Percentiles rank a stretch among this genome's conserved stretches.
These are phyloP conservation scores for Dryas iulia DNA, from an alignment of 1,140 invertebrate genomes.

Conservation along the genomic window DNA sequence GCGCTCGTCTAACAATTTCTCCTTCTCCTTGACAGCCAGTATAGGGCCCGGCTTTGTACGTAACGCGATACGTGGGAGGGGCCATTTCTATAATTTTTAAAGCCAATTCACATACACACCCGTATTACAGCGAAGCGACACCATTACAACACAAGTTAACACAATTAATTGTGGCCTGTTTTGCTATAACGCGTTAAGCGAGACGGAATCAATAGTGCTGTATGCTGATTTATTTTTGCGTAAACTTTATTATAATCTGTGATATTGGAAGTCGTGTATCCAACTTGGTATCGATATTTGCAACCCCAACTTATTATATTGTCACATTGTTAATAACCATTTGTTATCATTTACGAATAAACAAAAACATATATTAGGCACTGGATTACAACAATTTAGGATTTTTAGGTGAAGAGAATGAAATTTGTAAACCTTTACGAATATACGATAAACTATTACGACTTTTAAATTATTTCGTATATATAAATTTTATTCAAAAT, in stretches of 20 bases:
- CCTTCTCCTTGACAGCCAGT: conserved; percentile 91
- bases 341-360: conserved; percentile 17
- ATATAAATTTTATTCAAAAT: no score
- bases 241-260: conserved; percentile 8
- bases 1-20: conserved; percentile 93
- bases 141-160: conserved; percentile 30
- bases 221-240: background rate
- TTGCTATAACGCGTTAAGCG: conserved; percentile 23
- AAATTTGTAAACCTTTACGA: background rate
- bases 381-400: conserved; percentile 23
- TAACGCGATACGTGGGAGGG: conserved; percentile 89
- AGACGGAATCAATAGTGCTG: conserved; percentile 20
- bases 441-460: background rate
- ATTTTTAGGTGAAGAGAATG: conserved; percentile 22
- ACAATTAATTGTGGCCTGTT: conserved; percentile 18
- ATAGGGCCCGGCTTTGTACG: conserved; percentile 89
- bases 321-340: conserved; percentile 40
- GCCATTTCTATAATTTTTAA: conserved; percentile 80
- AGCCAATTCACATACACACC: conserved; percentile 74
- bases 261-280: conserved; percentile 30
- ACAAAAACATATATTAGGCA: conserved; percentile 26
- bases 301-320: conserved; percentile 26
- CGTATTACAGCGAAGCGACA: conserved; percentile 60
- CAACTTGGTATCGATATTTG: conserved; percentile 27
- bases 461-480: background rate